Conservation (phyloP, 2,113 vertebrate genomes). For the Eira barbara region DNA sequence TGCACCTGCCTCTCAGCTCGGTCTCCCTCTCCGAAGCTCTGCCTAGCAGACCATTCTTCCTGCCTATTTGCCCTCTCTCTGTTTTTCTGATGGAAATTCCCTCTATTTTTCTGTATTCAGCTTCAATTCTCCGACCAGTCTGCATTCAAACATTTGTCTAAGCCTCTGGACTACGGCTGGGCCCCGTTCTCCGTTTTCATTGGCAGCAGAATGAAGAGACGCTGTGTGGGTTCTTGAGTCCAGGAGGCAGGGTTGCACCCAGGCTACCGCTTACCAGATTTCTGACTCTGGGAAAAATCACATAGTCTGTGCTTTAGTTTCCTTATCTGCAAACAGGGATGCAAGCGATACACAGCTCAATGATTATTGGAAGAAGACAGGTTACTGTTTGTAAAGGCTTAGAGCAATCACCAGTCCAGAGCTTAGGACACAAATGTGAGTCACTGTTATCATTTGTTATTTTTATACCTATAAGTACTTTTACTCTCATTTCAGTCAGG, state of each 20-base stretch:
- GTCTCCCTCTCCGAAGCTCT: neutral
- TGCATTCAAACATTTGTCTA: neutral
- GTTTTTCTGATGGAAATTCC: neutral
- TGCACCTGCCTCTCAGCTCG: accelerated
- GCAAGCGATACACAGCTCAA: too few species aligned
- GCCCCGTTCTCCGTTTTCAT: too few species aligned
- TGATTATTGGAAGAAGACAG: too few species aligned
- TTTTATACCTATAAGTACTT: too few species aligned
- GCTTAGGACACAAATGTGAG: too few species aligned
- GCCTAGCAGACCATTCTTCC: accelerated
- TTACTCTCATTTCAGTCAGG: too few species aligned
- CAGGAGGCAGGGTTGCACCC: neutral
- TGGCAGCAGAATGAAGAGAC: neutral
- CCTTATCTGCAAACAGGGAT: too few species aligned
- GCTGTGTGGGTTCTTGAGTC: neutral
- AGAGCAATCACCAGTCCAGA: too few species aligned
- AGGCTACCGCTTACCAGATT: neutral
- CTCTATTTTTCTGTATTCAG: neutral
- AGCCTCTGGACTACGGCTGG: neutral
- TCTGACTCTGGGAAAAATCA: neutral
- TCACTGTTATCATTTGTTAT: too few species aligned
- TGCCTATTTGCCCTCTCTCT: accelerated
- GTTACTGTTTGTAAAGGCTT: too few species aligned
- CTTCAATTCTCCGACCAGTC: neutral
- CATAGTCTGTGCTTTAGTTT: too few species aligned